Conservation (phyloP, 2,888 invertebrate species). For the Thereva unica region DNA sequence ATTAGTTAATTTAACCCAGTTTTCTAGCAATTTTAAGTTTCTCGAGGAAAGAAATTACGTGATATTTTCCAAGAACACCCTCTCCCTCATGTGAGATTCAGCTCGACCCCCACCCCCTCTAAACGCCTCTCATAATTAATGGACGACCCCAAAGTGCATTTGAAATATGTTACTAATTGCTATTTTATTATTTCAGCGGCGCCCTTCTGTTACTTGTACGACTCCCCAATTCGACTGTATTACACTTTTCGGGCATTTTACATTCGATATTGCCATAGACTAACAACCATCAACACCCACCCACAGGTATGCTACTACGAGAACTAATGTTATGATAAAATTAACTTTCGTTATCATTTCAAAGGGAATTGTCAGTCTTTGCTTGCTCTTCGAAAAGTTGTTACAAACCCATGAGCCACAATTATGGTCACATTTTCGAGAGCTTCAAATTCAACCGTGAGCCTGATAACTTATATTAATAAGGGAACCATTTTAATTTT, state of each 20-base stretch:
- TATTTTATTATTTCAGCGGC: slow-evolving; percentile 69
- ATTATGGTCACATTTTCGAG: slow-evolving; percentile 88
- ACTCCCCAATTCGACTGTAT: slow-evolving; percentile 85
- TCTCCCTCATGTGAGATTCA: too few relatives aligned
- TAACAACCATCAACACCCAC: slow-evolving; percentile 91
- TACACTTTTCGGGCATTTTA: slow-evolving; percentile 91
- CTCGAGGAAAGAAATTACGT: too few relatives aligned
- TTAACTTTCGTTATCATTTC: slow-evolving; percentile 30
- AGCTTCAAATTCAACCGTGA: slow-evolving; percentile 89
- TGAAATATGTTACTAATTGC: background rate
- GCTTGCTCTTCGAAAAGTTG: slow-evolving; percentile 85
- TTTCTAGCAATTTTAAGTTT: too few relatives aligned
- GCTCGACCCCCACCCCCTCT: too few relatives aligned
- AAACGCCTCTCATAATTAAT: too few relatives aligned
- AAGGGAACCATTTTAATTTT: slow-evolving; percentile 19
- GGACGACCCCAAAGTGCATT: background rate
- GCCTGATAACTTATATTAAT: slow-evolving; percentile 53
- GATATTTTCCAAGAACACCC: too few relatives aligned
- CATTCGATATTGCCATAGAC: slow-evolving; percentile 85
- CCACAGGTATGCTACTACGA: slow-evolving; percentile 65
- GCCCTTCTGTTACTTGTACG: slow-evolving; percentile 91
- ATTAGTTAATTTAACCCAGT: too few relatives aligned
- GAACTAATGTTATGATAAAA: background rate
- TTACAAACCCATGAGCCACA: slow-evolving; percentile 88
- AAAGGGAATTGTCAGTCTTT: slow-evolving; percentile 85